Percentiles rank a stretch among this genome's conserved stretches.
Conservation (phyloP, 2,113 vertebrate genomes). For the Bettongia penicillata region DNA sequence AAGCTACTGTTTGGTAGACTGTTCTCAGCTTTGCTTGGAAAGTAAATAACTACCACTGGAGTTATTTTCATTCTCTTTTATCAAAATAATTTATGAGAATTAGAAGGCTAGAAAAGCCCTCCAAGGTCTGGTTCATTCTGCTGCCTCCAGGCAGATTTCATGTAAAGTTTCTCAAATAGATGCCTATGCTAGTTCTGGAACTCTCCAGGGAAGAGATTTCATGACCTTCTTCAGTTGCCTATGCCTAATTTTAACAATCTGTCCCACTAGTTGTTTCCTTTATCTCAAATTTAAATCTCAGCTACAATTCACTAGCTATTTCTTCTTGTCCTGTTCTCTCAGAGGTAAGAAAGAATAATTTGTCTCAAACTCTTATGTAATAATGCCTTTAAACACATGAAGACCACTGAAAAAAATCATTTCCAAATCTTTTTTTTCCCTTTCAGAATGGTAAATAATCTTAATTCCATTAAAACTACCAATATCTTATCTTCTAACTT, state of each 20-base stretch:
- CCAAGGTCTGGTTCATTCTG: neutral
- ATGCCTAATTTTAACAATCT: slow-evolving; percentile 15
- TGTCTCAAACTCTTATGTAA: neutral
- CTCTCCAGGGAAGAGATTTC: slow-evolving; percentile 35
- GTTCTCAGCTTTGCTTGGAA: slow-evolving; percentile 13
- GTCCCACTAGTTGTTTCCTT: neutral
- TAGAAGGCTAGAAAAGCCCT: neutral
- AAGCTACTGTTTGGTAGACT: neutral
- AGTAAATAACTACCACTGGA: neutral
- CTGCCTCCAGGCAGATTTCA: slow-evolving; percentile 1
- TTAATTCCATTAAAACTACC: neutral
- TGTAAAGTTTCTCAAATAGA: neutral
- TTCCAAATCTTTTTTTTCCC: neutral
- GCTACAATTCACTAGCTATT: neutral
- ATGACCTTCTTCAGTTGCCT: slow-evolving; percentile 20
- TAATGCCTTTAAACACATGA: neutral
- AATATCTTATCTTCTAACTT: neutral
- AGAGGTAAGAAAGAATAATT: neutral
- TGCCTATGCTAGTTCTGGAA: neutral
- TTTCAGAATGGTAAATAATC: neutral
- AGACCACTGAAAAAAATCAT: neutral
- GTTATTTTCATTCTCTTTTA: neutral
- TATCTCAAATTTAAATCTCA: neutral
- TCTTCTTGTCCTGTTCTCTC: neutral
- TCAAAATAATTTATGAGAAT: slow-evolving; percentile 25